Evolutionary conservation across 2,797 vertebrate genomes (phyloP).

Genomic region (Hyperoplus lanceolatus): DNA sequence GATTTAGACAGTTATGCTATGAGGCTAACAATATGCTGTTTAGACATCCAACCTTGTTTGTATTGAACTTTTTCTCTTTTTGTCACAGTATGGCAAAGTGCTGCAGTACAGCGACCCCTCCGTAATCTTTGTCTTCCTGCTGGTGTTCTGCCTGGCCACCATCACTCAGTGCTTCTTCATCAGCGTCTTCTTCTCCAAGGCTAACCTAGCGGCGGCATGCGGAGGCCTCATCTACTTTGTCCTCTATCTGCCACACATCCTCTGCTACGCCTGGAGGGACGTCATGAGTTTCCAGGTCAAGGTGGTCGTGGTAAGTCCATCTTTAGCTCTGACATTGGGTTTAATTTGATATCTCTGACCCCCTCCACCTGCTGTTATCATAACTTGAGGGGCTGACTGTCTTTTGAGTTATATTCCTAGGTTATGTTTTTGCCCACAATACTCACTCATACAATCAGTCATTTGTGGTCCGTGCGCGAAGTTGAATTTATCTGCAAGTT

Average conservation of each 20-base stretch:
- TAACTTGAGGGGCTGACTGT: background rate
- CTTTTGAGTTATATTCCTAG: constrained; percentile 23
- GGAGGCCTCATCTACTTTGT: constrained; percentile 97
- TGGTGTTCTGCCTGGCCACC: constrained; percentile 92
- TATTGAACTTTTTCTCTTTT: constrained; percentile 13
- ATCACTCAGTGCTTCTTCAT: constrained; percentile 97
- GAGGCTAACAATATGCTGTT: background rate
- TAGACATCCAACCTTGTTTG: background rate
- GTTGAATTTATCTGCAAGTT: too few relatives aligned
- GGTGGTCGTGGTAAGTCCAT: constrained; percentile 89
- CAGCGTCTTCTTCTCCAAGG: constrained; percentile 96
- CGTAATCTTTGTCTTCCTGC: constrained; percentile 94
- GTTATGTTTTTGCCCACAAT: constrained; percentile 27
- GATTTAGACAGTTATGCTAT: too few relatives aligned
- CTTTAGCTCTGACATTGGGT: constrained; percentile 40
- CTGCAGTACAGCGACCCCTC: constrained; percentile 97
- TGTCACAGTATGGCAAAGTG: constrained; percentile 91
- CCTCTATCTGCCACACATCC: constrained; percentile 93
- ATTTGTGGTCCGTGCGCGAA: too few relatives aligned
- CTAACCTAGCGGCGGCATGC: constrained; percentile 96
- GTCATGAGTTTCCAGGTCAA: constrained; percentile 90
- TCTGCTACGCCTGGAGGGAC: constrained; percentile 96
- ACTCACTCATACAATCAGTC: too few relatives aligned
- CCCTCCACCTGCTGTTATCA: constrained; percentile 42
- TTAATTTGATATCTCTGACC: constrained; percentile 26